Percentiles rank a stretch among this genome's conserved stretches.
phyloP scores from a whole-genome alignment of 2,797 vertebrate genomes.

The Lateolabrax maculatus region DNA sequence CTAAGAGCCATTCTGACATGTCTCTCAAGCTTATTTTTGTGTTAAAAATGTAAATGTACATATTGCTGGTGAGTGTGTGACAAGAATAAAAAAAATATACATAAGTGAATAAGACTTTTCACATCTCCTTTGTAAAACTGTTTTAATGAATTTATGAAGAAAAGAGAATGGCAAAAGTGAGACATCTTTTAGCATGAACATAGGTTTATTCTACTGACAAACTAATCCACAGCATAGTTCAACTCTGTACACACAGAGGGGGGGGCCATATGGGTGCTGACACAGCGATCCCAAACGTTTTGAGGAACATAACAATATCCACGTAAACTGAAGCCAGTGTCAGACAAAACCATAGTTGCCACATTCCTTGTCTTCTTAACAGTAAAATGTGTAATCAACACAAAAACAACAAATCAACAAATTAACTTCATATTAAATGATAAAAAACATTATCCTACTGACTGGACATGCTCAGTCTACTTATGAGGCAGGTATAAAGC shows the following conservation, averaged over 20 bases:
- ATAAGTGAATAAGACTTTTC: neutral
- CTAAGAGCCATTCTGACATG: conserved; percentile 9
- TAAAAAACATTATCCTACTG: neutral
- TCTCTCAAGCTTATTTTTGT: conserved; percentile 51
- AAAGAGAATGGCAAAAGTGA: neutral
- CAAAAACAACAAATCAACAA: neutral
- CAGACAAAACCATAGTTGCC: neutral
- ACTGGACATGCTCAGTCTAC: neutral
- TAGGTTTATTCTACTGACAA: conserved; percentile 59
- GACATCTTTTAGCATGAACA: conserved; percentile 7
- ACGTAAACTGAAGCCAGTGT: conserved; percentile 9
- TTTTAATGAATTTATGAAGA: neutral
- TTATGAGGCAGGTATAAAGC: conserved; percentile 4
- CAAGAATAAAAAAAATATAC: conserved; percentile 49
- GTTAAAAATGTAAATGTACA: conserved; percentile 61
- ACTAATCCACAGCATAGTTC: conserved; percentile 25
- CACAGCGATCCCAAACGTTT: neutral
- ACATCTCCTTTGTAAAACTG: neutral
- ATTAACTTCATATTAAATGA: neutral
- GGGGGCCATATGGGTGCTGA: neutral
- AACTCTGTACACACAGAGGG: neutral
- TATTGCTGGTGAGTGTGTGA: conserved; percentile 56
- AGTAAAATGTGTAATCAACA: conserved; percentile 6
- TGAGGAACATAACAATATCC: neutral
- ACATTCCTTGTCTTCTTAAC: neutral